Evolutionary conservation across 2,797 vertebrate genomes (phyloP).

Genomic region (Alfaro cultratus): DNA sequence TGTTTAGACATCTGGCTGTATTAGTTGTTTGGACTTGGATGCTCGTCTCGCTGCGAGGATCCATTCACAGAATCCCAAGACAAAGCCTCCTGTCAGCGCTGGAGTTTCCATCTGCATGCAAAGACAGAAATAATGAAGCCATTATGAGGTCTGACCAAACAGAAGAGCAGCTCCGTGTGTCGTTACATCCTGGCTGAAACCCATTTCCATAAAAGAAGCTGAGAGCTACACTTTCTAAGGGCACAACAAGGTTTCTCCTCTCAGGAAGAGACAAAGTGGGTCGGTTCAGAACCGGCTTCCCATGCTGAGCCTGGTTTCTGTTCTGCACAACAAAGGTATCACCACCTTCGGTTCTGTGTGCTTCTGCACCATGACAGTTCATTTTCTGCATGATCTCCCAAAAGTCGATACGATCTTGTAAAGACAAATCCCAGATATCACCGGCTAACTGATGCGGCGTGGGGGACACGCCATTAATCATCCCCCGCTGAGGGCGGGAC

Average conservation of each 20-base stretch:
- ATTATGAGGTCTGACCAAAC: slow-evolving; percentile 69
- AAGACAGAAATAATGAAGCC: slow-evolving; percentile 71
- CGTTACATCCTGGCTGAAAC: slow-evolving; percentile 66
- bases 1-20: slow-evolving; percentile 53
- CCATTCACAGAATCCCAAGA: slow-evolving; percentile 71
- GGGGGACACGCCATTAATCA: slow-evolving; percentile 78
- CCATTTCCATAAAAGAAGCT: slow-evolving; percentile 69
- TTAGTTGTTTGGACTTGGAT: slow-evolving; percentile 56
- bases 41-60: slow-evolving; percentile 71
- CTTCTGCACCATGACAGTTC: slow-evolving; percentile 79
- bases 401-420: slow-evolving; percentile 83
- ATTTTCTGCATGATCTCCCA: slow-evolving; percentile 86
- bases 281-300: slow-evolving; percentile 38
- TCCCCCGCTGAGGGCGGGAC: slow-evolving; percentile 47
- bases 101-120: slow-evolving; percentile 58
- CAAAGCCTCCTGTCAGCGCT: slow-evolving; percentile 48
- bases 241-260: slow-evolving; percentile 59
- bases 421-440: slow-evolving; percentile 83
- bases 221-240: slow-evolving; percentile 59
- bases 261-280: slow-evolving; percentile 33
- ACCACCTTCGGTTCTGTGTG: slow-evolving; percentile 67
- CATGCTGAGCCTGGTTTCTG: slow-evolving; percentile 56
- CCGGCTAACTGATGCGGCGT: slow-evolving; percentile 78
- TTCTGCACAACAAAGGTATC: slow-evolving; percentile 69
- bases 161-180: slow-evolving; percentile 68